Conservation (phyloP, 2,113 vertebrate species). For the Natator depressus region DNA sequence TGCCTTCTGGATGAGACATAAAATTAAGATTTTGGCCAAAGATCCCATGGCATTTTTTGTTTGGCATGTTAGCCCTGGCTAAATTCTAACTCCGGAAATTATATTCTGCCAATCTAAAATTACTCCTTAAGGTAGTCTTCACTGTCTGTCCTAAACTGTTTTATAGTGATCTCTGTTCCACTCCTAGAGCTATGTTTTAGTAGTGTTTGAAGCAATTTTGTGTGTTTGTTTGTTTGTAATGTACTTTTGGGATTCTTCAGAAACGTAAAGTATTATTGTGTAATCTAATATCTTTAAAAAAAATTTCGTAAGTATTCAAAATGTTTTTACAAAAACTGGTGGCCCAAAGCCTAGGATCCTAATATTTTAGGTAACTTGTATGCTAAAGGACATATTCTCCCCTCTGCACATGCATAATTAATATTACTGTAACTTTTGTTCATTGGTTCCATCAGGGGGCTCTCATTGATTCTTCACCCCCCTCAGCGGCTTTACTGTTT, state of each 20-base stretch:
- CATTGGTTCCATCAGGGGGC: not conserved
- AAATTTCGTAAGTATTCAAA: not conserved
- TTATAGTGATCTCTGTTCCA: not conserved
- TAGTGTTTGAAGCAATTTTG: not conserved
- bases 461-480: not conserved
- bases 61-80: not conserved
- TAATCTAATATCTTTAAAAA: not conserved
- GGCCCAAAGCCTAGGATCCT: not conserved
- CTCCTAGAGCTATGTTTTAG: not conserved
- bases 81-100: not conserved
- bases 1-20: not conserved
- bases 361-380: not conserved
- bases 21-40: not conserved
- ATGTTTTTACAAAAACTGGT: not conserved
- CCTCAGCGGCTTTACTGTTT: not conserved
- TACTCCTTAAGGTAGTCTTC: not conserved
- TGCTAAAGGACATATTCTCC: not conserved
- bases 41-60: not conserved
- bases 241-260: not conserved
- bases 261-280: not conserved
- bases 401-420: not conserved
- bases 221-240: not conserved
- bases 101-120: not conserved
- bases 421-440: not conserved
- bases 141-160: not conserved